These are phyloP conservation scores for Antheraea pernyi DNA, from an alignment of 1,140 invertebrate genomes.

Conservation along the genomic window DNA sequence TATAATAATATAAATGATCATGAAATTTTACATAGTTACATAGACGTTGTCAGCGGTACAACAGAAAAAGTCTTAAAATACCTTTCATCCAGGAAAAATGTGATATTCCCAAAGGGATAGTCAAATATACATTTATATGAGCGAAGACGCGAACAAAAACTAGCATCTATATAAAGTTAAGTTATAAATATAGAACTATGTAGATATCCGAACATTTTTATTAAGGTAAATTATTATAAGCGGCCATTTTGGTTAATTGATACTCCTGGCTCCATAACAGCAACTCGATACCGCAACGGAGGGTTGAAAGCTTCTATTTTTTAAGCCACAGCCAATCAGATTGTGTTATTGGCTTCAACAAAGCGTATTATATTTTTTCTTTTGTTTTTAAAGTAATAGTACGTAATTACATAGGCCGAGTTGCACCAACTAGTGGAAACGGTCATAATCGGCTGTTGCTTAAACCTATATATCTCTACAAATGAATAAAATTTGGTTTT, in stretches of 20 bases:
- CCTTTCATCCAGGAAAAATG: no score
- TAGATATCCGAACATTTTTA: background rate
- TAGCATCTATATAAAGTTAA: no score
- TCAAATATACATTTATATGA: no score
- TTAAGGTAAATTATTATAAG: conserved; percentile 16
- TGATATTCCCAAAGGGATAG: no score
- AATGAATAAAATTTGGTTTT: no score
- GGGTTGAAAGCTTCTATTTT: conserved; percentile 56
- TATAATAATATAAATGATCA: no score
- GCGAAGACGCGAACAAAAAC: no score
- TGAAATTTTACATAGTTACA: no score
- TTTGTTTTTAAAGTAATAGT: background rate
- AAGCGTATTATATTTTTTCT: background rate
- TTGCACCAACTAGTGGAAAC: background rate
- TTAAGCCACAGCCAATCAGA: conserved; percentile 56
- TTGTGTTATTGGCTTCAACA: conserved; percentile 16
- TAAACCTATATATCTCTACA: background rate
- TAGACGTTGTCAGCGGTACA: no score
- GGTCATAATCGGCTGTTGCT: background rate
- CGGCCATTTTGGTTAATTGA: conserved; percentile 73
- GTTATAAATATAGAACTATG: no score
- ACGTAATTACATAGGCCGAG: background rate
- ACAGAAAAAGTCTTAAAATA: no score
- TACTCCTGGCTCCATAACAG: conserved; percentile 64
- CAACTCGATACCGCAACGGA: conserved; percentile 56